Evolutionary conservation across 2,113 vertebrate species (phyloP).

Genomic region (Syngnathus floridae): DNA sequence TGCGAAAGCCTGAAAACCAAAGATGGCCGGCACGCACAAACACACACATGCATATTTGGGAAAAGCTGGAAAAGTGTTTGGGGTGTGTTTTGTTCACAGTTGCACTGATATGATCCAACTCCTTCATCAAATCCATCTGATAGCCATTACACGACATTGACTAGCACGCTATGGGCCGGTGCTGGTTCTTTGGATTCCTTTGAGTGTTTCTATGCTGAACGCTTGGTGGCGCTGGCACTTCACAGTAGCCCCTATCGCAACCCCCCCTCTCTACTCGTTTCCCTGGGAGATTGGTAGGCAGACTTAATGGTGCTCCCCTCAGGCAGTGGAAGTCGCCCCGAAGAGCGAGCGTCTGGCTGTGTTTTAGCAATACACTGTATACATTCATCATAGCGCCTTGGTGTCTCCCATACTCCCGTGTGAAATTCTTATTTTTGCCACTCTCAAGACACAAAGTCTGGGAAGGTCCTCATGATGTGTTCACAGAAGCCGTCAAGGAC

Average conservation of each 20-base stretch:
- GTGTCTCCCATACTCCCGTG: conserved; percentile 9
- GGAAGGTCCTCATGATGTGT: background rate
- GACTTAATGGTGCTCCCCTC: conserved; percentile 52
- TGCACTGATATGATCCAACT: conserved; percentile 37
- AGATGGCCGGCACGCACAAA: conserved; percentile 30
- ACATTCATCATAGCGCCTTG: conserved; percentile 44
- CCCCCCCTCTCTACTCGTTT: conserved; percentile 47
- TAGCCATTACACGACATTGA: conserved; percentile 41
- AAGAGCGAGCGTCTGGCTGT: conserved; percentile 26
- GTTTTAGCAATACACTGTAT: conserved; percentile 37
- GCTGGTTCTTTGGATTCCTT: background rate
- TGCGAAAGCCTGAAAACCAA: conserved; percentile 62
- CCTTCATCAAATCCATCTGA: conserved; percentile 49
- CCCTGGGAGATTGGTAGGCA: conserved; percentile 22
- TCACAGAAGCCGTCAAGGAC: background rate
- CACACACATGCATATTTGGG: conserved; percentile 3
- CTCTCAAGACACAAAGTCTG: conserved; percentile 11
- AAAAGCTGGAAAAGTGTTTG: background rate
- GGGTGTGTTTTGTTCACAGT: conserved; percentile 28
- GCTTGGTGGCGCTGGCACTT: conserved; percentile 57
- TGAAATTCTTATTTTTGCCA: conserved; percentile 17
- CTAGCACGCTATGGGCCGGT: conserved; percentile 7
- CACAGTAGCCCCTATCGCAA: conserved; percentile 34
- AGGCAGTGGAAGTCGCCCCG: conserved; percentile 62
- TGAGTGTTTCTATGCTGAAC: conserved; percentile 29